Conservation (phyloP, 2,113 vertebrate species). For the Aptenodytes forsteri region DNA sequence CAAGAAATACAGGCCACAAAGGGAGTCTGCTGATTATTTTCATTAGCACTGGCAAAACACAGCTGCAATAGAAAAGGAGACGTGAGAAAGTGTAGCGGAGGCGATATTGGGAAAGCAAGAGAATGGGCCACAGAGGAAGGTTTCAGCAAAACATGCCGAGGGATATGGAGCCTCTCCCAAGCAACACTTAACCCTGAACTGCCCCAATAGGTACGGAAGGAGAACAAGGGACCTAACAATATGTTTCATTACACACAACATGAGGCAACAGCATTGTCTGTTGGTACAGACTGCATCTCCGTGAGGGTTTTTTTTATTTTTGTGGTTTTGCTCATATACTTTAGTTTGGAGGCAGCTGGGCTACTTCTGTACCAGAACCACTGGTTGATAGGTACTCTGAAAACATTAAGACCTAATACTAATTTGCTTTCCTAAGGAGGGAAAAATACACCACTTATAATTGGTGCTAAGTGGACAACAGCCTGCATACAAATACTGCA, state of each 20-base stretch:
- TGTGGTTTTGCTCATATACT: not conserved
- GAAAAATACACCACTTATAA: not conserved
- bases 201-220: fast-evolving
- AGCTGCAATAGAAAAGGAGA: not conserved
- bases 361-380: not conserved
- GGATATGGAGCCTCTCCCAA: not conserved
- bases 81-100: not conserved
- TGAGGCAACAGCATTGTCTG: not conserved
- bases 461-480: not conserved
- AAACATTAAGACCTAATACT: not conserved
- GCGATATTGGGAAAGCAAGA: not conserved
- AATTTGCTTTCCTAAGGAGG: not conserved
- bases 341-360: not conserved
- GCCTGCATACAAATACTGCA: not conserved
- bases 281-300: not conserved
- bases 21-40: not conserved
- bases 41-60: not conserved
- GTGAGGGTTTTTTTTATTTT: not conserved
- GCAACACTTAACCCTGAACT: not conserved
- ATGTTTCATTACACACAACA: not conserved
- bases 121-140: not conserved
- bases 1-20: not conserved
- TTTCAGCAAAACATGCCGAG: not conserved
- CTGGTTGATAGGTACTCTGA: not conserved
- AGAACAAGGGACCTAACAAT: not conserved